Percentiles rank a stretch among this genome's conserved stretches.
Conservation (phyloP, 2,797 vertebrate species). For the Syndactyla subalaris region DNA sequence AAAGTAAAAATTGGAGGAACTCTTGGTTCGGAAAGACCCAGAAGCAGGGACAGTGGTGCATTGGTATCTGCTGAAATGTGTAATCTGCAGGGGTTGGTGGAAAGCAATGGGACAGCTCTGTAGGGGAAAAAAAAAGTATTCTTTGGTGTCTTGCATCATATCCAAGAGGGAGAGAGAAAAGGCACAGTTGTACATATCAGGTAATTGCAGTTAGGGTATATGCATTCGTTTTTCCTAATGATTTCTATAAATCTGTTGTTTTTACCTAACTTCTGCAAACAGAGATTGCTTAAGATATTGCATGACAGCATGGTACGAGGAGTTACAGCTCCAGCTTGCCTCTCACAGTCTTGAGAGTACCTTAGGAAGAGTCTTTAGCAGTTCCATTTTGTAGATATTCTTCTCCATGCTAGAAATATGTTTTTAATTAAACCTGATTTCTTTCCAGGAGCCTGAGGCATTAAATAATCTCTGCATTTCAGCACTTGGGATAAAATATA, state of each 20-base stretch:
- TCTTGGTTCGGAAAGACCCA: not conserved
- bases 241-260: not conserved
- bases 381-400: not conserved
- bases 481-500: not conserved
- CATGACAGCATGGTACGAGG: not conserved
- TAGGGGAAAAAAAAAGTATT: not conserved
- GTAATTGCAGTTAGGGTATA: not conserved
- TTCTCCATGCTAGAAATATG: not conserved
- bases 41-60: not conserved
- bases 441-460: not conserved
- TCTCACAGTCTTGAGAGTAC: not conserved
- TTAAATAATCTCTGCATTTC: not conserved
- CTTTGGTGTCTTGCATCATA: not conserved
- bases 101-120: not conserved
- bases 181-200: accelerated
- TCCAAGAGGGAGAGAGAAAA: not conserved
- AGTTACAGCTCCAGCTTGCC: not conserved
- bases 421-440: not conserved
- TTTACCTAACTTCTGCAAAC: not conserved
- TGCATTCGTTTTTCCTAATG: not conserved
- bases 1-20: not conserved
- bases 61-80: not conserved
- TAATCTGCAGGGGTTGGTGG: not conserved
- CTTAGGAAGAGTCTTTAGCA: not conserved
- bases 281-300: not conserved